Conservation (phyloP, 2,113 vertebrate species). For the Otus sunia region DNA sequence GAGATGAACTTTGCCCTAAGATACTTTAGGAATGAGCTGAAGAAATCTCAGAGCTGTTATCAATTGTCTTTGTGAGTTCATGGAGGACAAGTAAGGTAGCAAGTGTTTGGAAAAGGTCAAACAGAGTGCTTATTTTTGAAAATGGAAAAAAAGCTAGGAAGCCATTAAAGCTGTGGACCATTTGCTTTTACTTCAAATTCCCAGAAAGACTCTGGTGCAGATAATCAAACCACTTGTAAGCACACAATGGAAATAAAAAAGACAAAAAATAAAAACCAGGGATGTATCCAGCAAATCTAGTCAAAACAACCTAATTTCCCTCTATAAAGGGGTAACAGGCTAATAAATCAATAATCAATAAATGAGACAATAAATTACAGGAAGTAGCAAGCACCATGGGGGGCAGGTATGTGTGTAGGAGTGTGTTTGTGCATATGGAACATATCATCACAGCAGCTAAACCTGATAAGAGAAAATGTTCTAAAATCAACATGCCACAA, state of each 20-base stretch:
- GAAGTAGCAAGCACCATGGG: not conserved
- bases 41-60: not conserved
- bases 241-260: not conserved
- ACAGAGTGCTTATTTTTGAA: not conserved
- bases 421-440: not conserved
- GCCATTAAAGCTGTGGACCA: not conserved
- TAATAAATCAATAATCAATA: not conserved
- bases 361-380: not conserved
- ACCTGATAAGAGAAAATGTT: not conserved
- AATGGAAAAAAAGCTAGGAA: not conserved
- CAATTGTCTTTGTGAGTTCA: not conserved
- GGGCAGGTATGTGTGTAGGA: not conserved
- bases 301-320: not conserved
- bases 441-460: not conserved
- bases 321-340: not conserved
- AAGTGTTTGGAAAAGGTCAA: not conserved
- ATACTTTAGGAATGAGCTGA: slow-evolving; percentile 10
- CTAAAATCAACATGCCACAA: not conserved
- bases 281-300: not conserved
- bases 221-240: not conserved
- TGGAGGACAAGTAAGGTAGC: not conserved
- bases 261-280: not conserved
- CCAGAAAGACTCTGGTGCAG: not conserved
- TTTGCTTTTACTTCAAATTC: not conserved
- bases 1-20: slow-evolving; percentile 1